Conservation (phyloP, 2,113 vertebrate species). For the Hippocampus guttulatus region DNA sequence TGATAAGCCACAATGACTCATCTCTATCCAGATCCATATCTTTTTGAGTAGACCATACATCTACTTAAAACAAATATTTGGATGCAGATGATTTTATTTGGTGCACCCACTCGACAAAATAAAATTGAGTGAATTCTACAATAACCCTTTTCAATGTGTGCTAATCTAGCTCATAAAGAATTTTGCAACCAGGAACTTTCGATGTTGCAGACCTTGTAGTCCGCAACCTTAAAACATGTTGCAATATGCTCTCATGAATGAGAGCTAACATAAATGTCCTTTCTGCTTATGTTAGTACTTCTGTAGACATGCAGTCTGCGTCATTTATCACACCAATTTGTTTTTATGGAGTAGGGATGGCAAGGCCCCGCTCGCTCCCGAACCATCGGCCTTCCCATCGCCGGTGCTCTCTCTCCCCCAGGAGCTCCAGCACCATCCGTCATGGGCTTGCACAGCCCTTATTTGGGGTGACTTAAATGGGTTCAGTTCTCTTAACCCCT, state of each 20-base stretch:
- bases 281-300: conserved; percentile 12
- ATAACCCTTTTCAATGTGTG: too few relatives aligned
- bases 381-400: conserved; percentile 45
- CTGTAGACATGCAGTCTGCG: conserved; percentile 32
- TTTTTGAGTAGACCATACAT: too few relatives aligned
- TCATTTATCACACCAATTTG: conserved; percentile 64
- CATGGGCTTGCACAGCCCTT: conserved; percentile 64
- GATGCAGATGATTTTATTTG: too few relatives aligned
- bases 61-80: too few relatives aligned
- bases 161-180: too few relatives aligned
- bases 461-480: conserved; percentile 80
- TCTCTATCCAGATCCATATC: too few relatives aligned
- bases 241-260: not conserved
- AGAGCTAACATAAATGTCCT: not conserved
- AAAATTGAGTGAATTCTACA: too few relatives aligned
- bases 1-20: too few relatives aligned
- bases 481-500: conserved; percentile 80
- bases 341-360: conserved; percentile 64
- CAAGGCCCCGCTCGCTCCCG: conserved; percentile 52
- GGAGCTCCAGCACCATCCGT: conserved; percentile 64
- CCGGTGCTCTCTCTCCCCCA: conserved; percentile 56
- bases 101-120: too few relatives aligned
- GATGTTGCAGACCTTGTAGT: not conserved
- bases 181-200: too few relatives aligned
- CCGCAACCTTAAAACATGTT: not conserved